A percentile compares a stretch with the other conserved stretches of the same genome.
These are phyloP conservation scores for Sebastes diaconus DNA, from an alignment of 2,797 vertebrate species.

Conservation along the genomic window DNA sequence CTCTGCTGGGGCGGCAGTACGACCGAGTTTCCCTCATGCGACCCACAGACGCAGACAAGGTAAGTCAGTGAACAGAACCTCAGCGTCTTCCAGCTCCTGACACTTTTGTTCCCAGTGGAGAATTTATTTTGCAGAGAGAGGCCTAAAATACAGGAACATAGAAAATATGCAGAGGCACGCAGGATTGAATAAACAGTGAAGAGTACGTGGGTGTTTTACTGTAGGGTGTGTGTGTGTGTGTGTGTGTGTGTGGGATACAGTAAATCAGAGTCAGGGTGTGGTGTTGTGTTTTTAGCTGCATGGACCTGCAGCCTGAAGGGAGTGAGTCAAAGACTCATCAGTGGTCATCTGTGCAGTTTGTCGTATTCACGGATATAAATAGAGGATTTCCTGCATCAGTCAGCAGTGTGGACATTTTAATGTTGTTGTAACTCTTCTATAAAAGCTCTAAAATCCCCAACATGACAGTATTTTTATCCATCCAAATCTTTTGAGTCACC, in stretches of 20 bases:
- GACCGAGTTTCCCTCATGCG: constrained; percentile 95
- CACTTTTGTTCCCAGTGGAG: not conserved
- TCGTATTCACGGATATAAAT: not conserved
- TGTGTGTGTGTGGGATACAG: not conserved
- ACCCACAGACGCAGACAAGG: constrained; percentile 91
- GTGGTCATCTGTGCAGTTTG: not conserved
- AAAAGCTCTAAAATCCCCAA: not conserved
- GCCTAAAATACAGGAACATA: not conserved
- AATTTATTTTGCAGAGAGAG: not conserved
- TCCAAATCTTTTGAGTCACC: not conserved
- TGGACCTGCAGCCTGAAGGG: not conserved
- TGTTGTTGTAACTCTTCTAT: not conserved
- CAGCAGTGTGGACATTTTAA: not conserved
- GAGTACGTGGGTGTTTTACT: not conserved
- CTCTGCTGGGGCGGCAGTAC: constrained; percentile 90
- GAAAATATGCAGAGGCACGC: not conserved
- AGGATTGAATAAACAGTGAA: not conserved
- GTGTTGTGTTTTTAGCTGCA: not conserved
- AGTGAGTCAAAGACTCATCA: constrained; percentile 10
- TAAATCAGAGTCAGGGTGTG: not conserved
- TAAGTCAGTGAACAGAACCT: constrained; percentile 65
- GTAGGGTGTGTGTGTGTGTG: not conserved
- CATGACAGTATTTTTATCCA: not conserved
- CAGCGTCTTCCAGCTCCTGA: not conserved
- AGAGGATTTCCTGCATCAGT: not conserved